phyloP scores from a whole-genome alignment of 2,113 vertebrate species.

The Sebastes schlegelii region DNA sequence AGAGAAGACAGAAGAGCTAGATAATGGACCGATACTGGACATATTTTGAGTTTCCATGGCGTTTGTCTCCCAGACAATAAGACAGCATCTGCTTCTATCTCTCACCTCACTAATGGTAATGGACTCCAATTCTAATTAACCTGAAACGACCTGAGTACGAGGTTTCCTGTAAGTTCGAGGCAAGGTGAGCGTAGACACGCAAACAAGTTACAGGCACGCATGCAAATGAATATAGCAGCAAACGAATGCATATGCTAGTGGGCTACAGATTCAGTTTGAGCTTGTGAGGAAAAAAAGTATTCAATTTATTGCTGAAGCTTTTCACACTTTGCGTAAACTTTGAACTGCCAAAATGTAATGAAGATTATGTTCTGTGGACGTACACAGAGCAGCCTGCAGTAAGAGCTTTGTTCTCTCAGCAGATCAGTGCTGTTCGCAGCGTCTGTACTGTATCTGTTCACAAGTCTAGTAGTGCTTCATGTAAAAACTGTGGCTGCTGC shows the following conservation, averaged over 20 bases:
- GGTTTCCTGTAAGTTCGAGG: background rate
- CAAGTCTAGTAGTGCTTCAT: no score
- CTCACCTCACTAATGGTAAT: background rate
- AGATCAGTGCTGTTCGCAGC: no score
- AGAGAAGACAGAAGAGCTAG: background rate
- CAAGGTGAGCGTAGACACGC: background rate
- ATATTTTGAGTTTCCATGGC: no score
- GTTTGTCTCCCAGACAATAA: background rate
- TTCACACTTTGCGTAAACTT: no score
- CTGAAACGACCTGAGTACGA: conserved; percentile 1
- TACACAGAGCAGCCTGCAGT: background rate
- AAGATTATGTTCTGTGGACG: background rate
- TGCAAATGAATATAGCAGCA: background rate
- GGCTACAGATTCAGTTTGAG: background rate
- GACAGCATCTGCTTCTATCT: background rate
- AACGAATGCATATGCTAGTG: no score
- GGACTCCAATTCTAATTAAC: conserved; percentile 18
- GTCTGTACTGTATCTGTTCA: no score
- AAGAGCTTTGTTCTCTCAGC: no score
- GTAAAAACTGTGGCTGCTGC: background rate
- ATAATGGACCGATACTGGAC: no score
- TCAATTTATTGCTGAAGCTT: no score
- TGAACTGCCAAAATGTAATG: background rate
- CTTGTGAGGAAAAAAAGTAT: background rate
- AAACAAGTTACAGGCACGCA: background rate